Percentiles rank a stretch among this genome's conserved stretches.
Conservation (phyloP, 2,113 vertebrate species). For the Poecilia latipinna region DNA sequence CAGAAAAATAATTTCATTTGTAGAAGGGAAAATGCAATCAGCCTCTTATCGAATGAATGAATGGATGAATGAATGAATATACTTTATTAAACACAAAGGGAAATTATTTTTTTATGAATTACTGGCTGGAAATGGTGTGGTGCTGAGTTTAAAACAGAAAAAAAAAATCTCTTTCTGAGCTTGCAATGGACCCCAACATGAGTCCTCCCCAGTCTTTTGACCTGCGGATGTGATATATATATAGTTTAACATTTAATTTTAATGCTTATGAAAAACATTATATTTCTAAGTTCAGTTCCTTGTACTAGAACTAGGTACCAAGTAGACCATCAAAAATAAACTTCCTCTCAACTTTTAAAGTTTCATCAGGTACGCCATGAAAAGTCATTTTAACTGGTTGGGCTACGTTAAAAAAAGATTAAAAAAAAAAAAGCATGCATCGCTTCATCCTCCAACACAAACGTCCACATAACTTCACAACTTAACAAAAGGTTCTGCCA, state of each 20-base stretch:
- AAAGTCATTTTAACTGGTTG: background rate
- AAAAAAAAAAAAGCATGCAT: constrained; percentile 26
- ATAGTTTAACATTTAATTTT: too few species aligned
- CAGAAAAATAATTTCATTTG: background rate
- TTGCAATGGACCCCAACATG: background rate
- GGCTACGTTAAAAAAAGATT: background rate
- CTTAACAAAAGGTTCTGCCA: constrained; percentile 52
- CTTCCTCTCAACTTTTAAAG: too few species aligned
- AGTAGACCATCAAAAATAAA: too few species aligned
- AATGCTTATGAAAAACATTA: too few species aligned
- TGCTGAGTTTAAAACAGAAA: background rate
- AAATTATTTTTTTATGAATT: too few species aligned
- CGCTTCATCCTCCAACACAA: constrained; percentile 27
- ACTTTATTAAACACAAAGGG: too few species aligned
- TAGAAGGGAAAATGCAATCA: background rate
- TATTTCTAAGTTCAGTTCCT: background rate
- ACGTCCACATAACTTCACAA: constrained; percentile 30
- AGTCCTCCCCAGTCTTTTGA: too few species aligned
- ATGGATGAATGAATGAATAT: too few species aligned
- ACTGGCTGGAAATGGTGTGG: background rate
- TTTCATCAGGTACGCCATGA: background rate
- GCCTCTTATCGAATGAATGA: too few species aligned
- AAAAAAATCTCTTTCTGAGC: background rate
- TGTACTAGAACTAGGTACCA: background rate
- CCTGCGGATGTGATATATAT: too few species aligned